phyloP scores from a whole-genome alignment of 1,140 invertebrate genomes.

The Parasteatoda tepidariorum region DNA sequence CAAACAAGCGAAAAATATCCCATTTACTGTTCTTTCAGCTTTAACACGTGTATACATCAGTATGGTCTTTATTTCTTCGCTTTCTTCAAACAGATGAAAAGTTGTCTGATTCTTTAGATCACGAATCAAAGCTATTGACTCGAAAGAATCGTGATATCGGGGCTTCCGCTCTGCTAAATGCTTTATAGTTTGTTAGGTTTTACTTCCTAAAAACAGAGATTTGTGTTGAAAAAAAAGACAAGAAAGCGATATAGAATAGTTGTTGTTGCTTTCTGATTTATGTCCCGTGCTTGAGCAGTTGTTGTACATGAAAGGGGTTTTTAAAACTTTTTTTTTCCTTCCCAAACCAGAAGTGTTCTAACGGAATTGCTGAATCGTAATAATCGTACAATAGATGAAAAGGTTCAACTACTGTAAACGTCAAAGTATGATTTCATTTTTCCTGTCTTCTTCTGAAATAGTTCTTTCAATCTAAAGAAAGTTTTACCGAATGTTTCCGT shows the following conservation, averaged over 20 bases:
- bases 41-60: too few relatives aligned
- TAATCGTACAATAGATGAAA: neutral
- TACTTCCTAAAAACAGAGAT: neutral
- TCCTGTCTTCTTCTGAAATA: neutral
- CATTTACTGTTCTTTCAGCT: too few relatives aligned
- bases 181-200: slow-evolving; percentile 34
- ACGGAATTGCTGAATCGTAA: neutral
- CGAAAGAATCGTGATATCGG: slow-evolving; percentile 49
- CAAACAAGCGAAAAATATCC: too few relatives aligned
- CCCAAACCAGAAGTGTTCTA: neutral
- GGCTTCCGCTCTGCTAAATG: slow-evolving; percentile 4
- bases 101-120: slow-evolving; percentile 32
- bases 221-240: neutral
- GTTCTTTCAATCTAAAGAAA: neutral
- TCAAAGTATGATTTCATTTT: neutral
- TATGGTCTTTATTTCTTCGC: neutral
- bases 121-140: slow-evolving; percentile 31
- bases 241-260: neutral
- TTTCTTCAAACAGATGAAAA: slow-evolving; percentile 36
- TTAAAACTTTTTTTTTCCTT: slow-evolving; percentile 1
- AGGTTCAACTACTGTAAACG: neutral
- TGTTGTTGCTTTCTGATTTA: slow-evolving; percentile 52
- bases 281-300: slow-evolving; percentile 8
- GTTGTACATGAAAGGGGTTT: slow-evolving; percentile 14
- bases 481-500: neutral